Evolutionary conservation across 2,797 vertebrate genomes (phyloP).

Genomic region (Perodicticus potto): DNA sequence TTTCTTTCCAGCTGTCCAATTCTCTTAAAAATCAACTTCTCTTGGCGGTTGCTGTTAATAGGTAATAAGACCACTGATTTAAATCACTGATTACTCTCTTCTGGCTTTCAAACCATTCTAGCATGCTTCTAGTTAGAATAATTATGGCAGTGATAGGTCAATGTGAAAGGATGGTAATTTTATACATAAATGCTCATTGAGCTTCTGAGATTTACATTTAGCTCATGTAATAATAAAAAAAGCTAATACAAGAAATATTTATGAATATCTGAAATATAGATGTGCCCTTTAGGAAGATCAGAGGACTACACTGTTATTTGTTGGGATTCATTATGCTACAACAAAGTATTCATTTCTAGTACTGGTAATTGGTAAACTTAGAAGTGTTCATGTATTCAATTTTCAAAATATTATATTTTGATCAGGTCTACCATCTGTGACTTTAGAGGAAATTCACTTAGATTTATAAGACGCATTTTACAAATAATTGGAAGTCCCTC

Average conservation of each 20-base stretch:
- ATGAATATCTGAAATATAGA: conserved; percentile 67
- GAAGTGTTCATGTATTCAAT: background rate
- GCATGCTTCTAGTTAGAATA: conserved; percentile 66
- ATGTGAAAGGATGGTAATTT: conserved; percentile 67
- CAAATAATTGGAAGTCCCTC: background rate
- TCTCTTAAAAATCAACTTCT: conserved; percentile 79
- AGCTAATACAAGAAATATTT: conserved; percentile 73
- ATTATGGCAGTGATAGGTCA: conserved; percentile 72
- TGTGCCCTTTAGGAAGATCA: conserved; percentile 40
- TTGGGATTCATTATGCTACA: conserved; percentile 14
- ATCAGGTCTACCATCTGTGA: background rate
- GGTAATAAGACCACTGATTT: conserved; percentile 80
- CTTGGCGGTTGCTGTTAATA: conserved; percentile 79
- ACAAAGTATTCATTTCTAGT: conserved; percentile 48
- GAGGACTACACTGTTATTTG: background rate
- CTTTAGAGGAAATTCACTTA: background rate
- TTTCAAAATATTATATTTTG: conserved; percentile 21
- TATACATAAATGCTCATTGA: conserved; percentile 71
- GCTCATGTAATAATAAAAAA: conserved; percentile 71
- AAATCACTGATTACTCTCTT: conserved; percentile 75
- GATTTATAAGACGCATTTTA: background rate
- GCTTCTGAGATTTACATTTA: conserved; percentile 79
- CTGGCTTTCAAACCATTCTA: conserved; percentile 78
- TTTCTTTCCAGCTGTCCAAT: conserved; percentile 79
- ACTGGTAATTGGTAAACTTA: background rate